Base-by-base conservation (phyloP, 1,140 invertebrate genomes). In the Lordiphosa mommai region DNA sequence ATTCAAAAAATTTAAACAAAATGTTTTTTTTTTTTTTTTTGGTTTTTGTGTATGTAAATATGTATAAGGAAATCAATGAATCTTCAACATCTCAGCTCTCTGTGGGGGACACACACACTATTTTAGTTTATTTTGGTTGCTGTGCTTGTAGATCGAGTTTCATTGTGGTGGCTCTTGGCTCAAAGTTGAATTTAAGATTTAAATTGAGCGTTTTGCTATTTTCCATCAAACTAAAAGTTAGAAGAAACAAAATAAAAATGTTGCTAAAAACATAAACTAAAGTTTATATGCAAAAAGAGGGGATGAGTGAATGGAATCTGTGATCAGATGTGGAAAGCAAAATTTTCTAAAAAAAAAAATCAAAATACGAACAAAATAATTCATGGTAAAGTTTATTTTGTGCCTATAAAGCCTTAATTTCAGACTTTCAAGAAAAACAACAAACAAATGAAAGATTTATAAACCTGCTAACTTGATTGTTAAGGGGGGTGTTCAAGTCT, bases 81-180 rank as follows among this genome's bases (percentile, higher is more conserved):
- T 27, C 23, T 27, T 64, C 46, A 53, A 41, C 61, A 56, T 58
- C 61, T 44, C 52, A 56, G 61, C 67, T 72, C 68, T 61, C 73
- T 64, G 56, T 56, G 30, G 59, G 32, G 68, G 52, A 61, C 69
- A 61, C 30, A 34, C 47, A 49, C 23, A 51, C 23, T 10, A 60
- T 23, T 23, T 41, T 48, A 23, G 23, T 43, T 53, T 46, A 72
- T 88, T 88, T 88, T 86, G 87, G 87, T 88, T 88, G 87, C 87
- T 88, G 85, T 88, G 82, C 80, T 64, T 64, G 32, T 13, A 33
- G 23, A 27, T 27, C 6, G 23, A 27, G 23, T 61, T 17, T 41
- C 8, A 7, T 49, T 34, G 13, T 13, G 12, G 17, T 64, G 61
- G 76, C 76, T 80, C 77, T 71, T 9, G 48, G 61, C 47, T 49